Conservation (phyloP, 1,140 invertebrate species). For the Melitaea cinxia region DNA sequence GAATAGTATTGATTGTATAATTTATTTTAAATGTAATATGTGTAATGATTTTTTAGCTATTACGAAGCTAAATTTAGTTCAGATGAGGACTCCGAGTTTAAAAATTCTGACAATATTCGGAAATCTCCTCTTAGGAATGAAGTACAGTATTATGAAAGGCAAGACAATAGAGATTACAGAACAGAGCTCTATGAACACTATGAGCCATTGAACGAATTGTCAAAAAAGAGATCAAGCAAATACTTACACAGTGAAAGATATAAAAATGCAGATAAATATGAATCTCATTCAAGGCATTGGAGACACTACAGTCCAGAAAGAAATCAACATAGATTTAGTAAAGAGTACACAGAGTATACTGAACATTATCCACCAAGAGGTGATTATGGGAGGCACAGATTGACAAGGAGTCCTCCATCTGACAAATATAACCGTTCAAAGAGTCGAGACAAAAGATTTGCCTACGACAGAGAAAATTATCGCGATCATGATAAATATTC, state of each 20-base stretch:
- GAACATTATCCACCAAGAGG: constrained; percentile 20
- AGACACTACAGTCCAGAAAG: constrained; percentile 46
- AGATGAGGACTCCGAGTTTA: constrained; percentile 54
- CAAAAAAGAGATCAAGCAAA: constrained; percentile 37
- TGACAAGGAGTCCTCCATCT: constrained; percentile 46
- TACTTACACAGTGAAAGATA: constrained; percentile 36
- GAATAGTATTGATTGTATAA: not conserved
- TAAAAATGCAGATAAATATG: constrained; percentile 45
- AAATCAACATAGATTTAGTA: constrained; percentile 16
- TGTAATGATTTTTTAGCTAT: constrained; percentile 34
- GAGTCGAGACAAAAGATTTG: constrained; percentile 39
- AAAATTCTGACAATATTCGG: constrained; percentile 24
- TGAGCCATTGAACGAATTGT: constrained; percentile 20
- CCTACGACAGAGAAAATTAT: constrained; percentile 31
- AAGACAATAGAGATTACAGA: constrained; percentile 27
- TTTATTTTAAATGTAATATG: not conserved
- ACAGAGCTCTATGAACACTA: constrained; percentile 9
- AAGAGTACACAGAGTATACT: constrained; percentile 19
- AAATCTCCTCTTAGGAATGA: constrained; percentile 26
- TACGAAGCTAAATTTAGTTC: constrained; percentile 48
- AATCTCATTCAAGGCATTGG: constrained; percentile 38
- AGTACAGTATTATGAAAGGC: not conserved
- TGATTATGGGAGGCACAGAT: constrained; percentile 35
- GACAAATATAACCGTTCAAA: constrained; percentile 47
- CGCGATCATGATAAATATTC: constrained; percentile 40